phyloP scores from a whole-genome alignment of 2,888 invertebrate genomes.

The Xylocampa areola region DNA sequence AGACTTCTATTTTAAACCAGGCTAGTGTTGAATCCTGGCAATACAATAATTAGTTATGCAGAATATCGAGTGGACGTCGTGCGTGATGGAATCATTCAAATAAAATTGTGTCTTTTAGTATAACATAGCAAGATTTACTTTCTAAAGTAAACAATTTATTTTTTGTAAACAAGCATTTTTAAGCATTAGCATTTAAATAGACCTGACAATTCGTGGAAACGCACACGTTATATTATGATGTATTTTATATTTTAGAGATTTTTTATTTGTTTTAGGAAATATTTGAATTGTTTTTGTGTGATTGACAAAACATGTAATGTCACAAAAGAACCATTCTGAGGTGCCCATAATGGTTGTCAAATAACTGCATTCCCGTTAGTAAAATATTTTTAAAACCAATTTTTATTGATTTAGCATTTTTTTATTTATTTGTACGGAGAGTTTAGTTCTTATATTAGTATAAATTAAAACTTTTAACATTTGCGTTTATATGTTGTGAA shows the following conservation, averaged over 20 bases:
- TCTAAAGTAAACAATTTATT: constrained; percentile 15
- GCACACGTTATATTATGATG: not conserved
- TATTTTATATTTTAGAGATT: constrained; percentile 14
- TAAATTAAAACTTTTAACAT: constrained; percentile 26
- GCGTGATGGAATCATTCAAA: no score
- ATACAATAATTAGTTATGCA: no score
- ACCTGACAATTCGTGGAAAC: constrained; percentile 2
- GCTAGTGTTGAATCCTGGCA: no score
- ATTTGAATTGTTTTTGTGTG: constrained; percentile 3
- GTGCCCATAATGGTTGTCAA: constrained; percentile 53
- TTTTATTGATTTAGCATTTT: constrained; percentile 51
- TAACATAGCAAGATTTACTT: constrained; percentile 15
- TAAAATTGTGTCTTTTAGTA: no score
- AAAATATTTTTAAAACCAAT: constrained; percentile 36
- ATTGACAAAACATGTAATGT: constrained; percentile 18
- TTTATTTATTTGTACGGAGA: constrained; percentile 59
- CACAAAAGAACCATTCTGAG: constrained; percentile 20
- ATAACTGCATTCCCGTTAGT: constrained; percentile 60
- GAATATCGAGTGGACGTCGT: no score
- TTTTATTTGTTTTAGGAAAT: not conserved
- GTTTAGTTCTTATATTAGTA: constrained; percentile 28
- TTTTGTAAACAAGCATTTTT: constrained; percentile 23
- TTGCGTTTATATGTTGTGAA: constrained; percentile 50
- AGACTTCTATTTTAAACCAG: no score
- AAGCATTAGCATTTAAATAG: constrained; percentile 10